Conservation (phyloP, 2,888 invertebrate genomes). For the Oeneis ivallda region DNA sequence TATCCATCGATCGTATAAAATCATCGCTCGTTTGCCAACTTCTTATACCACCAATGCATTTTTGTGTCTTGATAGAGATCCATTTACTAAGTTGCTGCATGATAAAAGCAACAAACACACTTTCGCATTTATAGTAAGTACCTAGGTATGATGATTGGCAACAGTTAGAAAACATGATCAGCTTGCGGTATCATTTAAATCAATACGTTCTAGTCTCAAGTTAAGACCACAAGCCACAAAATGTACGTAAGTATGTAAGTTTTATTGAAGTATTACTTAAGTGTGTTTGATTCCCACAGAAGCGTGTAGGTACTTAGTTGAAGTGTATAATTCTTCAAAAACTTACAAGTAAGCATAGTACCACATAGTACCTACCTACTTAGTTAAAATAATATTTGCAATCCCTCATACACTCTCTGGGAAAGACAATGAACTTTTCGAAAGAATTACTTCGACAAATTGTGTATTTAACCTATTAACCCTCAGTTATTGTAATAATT, state of each 20-base stretch:
- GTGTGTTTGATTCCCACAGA: conserved; percentile 18
- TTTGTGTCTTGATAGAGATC: no score
- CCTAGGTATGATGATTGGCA: background rate
- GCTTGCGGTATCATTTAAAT: conserved; percentile 38
- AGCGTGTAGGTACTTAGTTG: background rate
- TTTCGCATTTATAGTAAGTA: no score
- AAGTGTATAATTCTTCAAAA: conserved; percentile 1
- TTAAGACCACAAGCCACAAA: conserved; percentile 38
- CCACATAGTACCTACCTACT: background rate
- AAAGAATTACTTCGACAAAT: background rate
- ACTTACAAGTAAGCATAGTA: background rate
- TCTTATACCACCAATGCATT: no score
- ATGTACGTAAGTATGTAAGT: conserved; percentile 28
- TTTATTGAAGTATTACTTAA: conserved; percentile 28
- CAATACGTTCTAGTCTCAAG: conserved; percentile 30
- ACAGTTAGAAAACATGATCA: conserved; percentile 36
- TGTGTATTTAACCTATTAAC: background rate
- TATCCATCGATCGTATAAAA: no score
- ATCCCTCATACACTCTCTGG: background rate
- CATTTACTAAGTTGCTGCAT: no score
- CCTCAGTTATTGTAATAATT: background rate
- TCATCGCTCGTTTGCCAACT: no score
- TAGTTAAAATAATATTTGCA: conserved; percentile 12
- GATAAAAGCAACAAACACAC: no score
- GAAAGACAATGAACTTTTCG: background rate